Evolutionary conservation across 2,113 vertebrate genomes (phyloP), one percentile per base, ranked within the genome.

Genomic region (Gymnarchus niloticus): DNA sequence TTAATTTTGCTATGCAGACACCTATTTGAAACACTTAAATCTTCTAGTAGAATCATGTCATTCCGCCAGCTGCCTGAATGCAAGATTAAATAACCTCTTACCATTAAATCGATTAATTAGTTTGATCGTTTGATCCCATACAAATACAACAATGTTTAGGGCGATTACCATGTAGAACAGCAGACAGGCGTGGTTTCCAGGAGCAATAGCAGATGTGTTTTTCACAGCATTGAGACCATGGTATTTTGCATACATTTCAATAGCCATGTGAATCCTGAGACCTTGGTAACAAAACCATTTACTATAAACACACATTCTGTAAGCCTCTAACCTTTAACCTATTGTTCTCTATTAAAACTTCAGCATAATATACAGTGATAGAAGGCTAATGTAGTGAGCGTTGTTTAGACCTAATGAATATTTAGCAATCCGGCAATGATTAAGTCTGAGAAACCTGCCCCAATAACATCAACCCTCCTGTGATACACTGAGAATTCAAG

Each of bases 161-260:
- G 59, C 25, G 59, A 65, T 65, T 14, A 65, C 17, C 65, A 2
- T 73, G 12, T 37, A 6, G 65, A 17, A 17, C 65, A 73, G 65
- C 3, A 37, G 33, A 73, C 33, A 73, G 33, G 7, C 14, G 0
- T 5, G 56, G 65, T 73, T 73, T 41, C 17, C 65, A 28, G 12
- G 1, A 73, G 33, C 65, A 73, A 33, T 1, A 17, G 33, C 4
- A n/a, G 65, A 73, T 9, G 19, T 73, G 65, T 19, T 73, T 41
- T 41, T 41, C 65, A 19, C 12, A 33, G 65, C 28, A 41, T 73
- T 41, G 6, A 73, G 65, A 73, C 1, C 0, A 21, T 37, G 65
- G 33, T 41, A 41, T 73, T 73, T 73, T 73, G 65, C 65, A 73
- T 73, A 73, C 33, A 73, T 41, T 73, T 73, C 65, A 73, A 73